A percentile compares a stretch with the other conserved stretches of the same genome.
Conservation (phyloP, 2,113 vertebrate genomes). For the Oncorhynchus mykiss region DNA sequence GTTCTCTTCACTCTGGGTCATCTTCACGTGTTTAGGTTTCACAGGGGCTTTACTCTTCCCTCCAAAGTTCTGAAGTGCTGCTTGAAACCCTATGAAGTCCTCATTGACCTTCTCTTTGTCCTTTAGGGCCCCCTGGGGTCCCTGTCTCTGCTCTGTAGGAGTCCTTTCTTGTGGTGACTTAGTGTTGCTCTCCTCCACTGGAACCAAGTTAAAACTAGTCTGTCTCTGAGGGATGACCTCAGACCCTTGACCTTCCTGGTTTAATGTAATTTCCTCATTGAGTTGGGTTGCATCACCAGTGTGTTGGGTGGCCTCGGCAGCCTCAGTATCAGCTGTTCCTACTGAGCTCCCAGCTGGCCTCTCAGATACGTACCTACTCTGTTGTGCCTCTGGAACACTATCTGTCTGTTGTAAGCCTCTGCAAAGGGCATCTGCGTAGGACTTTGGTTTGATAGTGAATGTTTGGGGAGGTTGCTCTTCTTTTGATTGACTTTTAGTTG, state of each 20-base stretch:
- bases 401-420: conserved; percentile 15
- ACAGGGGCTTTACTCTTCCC: conserved; percentile 47
- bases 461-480: conserved; percentile 28
- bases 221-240: conserved; percentile 13
- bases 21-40: conserved; percentile 70
- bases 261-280: conserved; percentile 11
- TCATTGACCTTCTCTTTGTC: conserved; percentile 42
- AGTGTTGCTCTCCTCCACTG: background rate
- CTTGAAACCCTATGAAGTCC: conserved; percentile 47
- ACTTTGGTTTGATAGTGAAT: conserved; percentile 18
- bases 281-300: background rate
- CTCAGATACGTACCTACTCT: background rate
- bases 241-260: conserved; percentile 15
- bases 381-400: background rate
- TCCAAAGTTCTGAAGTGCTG: conserved; percentile 57
- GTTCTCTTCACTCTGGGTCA: conserved; percentile 29
- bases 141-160: conserved; percentile 18
- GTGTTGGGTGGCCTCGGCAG: conserved; percentile 1
- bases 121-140: background rate
- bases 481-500: background rate
- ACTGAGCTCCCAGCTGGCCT: background rate
- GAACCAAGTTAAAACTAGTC: background rate
- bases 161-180: conserved; percentile 23
- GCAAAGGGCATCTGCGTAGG: conserved; percentile 18
- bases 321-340: conserved; percentile 5